phyloP scores from a whole-genome alignment of 2,797 vertebrate genomes.

The Nyctalus aviator region DNA sequence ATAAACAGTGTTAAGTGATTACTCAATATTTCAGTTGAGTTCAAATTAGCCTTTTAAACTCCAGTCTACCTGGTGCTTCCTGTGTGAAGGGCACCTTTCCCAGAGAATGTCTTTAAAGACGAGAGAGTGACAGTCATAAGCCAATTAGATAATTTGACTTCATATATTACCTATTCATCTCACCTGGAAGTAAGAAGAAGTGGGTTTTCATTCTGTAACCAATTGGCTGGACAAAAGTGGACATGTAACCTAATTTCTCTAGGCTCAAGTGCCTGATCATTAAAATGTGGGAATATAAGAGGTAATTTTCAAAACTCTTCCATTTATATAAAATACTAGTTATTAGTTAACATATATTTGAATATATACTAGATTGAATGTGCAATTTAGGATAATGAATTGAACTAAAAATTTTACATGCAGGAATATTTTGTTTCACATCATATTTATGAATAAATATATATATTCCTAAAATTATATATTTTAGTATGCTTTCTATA shows the following conservation, averaged over 20 bases:
- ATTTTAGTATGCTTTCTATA: background rate
- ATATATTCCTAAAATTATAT: background rate
- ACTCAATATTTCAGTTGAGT: background rate
- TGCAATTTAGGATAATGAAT: background rate
- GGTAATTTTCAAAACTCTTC: background rate
- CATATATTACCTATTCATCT: background rate
- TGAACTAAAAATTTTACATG: background rate
- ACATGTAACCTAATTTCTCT: background rate
- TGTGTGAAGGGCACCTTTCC: background rate
- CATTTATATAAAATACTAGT: background rate
- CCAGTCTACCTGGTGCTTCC: background rate
- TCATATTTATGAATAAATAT: background rate
- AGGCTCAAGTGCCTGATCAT: background rate
- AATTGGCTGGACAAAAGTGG: background rate
- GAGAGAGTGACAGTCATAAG: background rate
- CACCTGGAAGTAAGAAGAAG: background rate
- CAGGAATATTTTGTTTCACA: background rate
- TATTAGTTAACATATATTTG: constrained; percentile 5
- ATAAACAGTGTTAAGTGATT: background rate
- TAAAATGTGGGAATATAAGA: background rate
- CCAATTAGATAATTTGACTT: constrained; percentile 10
- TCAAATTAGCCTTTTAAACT: background rate
- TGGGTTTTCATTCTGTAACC: background rate
- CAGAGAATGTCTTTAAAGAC: background rate
- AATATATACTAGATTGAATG: constrained; percentile 1